Conservation (phyloP, 1,140 invertebrate genomes). For the Tyrophagus putrescentiae region DNA sequence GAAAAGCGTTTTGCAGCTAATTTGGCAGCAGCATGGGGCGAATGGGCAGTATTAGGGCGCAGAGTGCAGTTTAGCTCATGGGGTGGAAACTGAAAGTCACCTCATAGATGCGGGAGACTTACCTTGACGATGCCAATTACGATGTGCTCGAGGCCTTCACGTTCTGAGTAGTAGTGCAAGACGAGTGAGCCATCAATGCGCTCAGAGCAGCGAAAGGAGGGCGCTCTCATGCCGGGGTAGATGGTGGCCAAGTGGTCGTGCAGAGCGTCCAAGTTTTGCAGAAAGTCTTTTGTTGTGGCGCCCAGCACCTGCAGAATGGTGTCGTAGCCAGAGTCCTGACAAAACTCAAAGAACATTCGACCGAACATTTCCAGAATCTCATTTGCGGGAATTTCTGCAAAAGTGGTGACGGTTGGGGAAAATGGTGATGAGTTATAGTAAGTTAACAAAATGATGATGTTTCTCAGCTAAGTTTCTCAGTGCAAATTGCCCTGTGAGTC, state of each 20-base stretch:
- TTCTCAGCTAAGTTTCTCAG: no score
- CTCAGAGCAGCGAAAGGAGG: slow-evolving; percentile 78
- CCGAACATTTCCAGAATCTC: slow-evolving; percentile 82
- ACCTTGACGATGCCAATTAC: slow-evolving; percentile 89
- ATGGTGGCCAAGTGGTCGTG: slow-evolving; percentile 80
- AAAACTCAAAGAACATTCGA: slow-evolving; percentile 84
- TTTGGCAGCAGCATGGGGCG: no score
- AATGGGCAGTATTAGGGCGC: no score
- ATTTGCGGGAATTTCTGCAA: slow-evolving; percentile 68
- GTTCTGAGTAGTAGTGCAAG: slow-evolving; percentile 80
- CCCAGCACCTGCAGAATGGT: slow-evolving; percentile 80
- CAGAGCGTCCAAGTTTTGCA: slow-evolving; percentile 84
- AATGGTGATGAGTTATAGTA: background rate
- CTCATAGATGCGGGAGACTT: no score
- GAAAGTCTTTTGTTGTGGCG: slow-evolving; percentile 75
- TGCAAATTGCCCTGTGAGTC: no score
- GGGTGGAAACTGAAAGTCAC: no score
- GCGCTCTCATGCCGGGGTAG: slow-evolving; percentile 81
- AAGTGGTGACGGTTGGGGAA: slow-evolving; percentile 23
- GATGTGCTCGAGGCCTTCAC: slow-evolving; percentile 77
- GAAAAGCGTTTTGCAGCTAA: background rate
- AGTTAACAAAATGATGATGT: no score
- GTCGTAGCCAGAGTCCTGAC: slow-evolving; percentile 82
- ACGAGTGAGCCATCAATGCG: slow-evolving; percentile 62
- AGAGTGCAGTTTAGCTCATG: no score